These are phyloP conservation scores for Micrastur ruficollis DNA, from an alignment of 2,797 vertebrate species.

Conservation along the genomic window DNA sequence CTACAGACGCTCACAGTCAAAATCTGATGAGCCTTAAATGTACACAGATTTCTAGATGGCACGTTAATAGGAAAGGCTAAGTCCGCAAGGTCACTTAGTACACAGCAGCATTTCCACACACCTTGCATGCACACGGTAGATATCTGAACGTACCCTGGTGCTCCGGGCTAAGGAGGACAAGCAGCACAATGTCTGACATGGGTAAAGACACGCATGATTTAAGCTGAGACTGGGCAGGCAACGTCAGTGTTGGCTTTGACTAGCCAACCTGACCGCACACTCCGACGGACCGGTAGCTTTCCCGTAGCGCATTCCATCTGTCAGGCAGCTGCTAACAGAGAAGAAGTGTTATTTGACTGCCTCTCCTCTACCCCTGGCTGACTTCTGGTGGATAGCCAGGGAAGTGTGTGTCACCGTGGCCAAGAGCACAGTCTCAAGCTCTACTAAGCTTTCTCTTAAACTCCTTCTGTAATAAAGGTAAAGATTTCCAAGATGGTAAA, in stretches of 20 bases:
- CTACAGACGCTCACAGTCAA: neutral
- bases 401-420: accelerated
- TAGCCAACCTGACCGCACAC: neutral
- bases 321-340: neutral
- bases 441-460: neutral
- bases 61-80: neutral
- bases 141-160: accelerated
- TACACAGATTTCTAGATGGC: neutral
- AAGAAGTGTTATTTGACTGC: neutral
- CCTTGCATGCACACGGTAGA: accelerated
- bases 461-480: neutral
- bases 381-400: neutral
- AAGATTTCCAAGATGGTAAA: neutral
- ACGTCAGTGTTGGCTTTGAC: accelerated
- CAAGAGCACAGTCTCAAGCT: neutral
- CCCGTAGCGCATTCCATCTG: accelerated
- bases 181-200: accelerated
- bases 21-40: neutral
- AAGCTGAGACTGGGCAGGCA: neutral
- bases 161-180: neutral
- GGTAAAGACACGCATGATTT: neutral
- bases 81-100: accelerated
- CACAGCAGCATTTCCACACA: neutral
- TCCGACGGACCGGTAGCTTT: neutral
- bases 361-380: neutral